phyloP scores from a whole-genome alignment of 2,888 invertebrate genomes.

The Ornithoptera alexandrae region DNA sequence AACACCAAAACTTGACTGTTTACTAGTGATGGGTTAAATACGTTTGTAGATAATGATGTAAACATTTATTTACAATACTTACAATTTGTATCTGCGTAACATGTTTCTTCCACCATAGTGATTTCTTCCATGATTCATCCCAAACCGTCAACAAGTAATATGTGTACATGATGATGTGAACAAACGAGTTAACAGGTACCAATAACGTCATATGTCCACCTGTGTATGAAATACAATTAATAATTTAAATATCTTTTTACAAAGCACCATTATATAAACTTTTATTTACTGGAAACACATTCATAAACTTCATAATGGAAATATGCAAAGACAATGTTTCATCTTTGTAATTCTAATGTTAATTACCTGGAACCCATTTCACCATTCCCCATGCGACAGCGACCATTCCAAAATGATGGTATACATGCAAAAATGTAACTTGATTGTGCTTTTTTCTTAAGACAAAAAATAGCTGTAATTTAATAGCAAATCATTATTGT shows the following conservation, averaged over 20 bases:
- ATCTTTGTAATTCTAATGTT: background rate
- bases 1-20: too few species aligned
- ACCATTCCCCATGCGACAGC: constrained; percentile 82
- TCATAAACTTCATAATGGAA: background rate
- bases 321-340: background rate
- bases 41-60: too few species aligned
- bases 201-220: constrained; percentile 84
- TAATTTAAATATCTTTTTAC: background rate
- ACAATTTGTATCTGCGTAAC: constrained; percentile 90
- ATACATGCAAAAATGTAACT: constrained; percentile 90
- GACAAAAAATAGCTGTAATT: constrained; percentile 86
- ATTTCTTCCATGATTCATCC: constrained; percentile 85
- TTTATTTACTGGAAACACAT: too few species aligned
- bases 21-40: too few species aligned
- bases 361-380: constrained; percentile 83
- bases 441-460: constrained; percentile 90
- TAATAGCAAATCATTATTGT: background rate
- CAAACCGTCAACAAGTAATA: constrained; percentile 87
- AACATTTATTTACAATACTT: constrained; percentile 44
- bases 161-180: constrained; percentile 89
- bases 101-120: constrained; percentile 90
- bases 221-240: constrained; percentile 37
- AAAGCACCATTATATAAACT: background rate
- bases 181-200: constrained; percentile 84
- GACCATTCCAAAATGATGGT: constrained; percentile 89